A percentile compares a stretch with the other conserved stretches of the same genome.
These are phyloP conservation scores for Morinoia aosen DNA, from an alignment of 2,888 invertebrate species.

Conservation along the genomic window DNA sequence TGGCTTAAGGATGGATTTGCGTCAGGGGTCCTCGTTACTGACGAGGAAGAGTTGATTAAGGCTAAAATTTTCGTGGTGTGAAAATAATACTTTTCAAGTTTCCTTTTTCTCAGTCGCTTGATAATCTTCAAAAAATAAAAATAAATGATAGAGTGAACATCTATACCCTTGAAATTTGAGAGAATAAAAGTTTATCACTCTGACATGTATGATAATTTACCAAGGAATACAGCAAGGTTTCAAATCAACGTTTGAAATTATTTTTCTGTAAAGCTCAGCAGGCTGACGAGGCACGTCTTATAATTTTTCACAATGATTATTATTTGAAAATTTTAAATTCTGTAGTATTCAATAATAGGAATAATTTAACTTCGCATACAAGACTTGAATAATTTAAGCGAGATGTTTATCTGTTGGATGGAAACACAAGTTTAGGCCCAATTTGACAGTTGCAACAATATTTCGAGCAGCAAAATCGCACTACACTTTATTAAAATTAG, in stretches of 20 bases:
- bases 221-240: background rate
- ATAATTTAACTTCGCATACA: background rate
- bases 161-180: too few species aligned
- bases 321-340: background rate
- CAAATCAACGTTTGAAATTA: background rate
- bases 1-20: too few species aligned
- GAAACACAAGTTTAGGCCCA: too few species aligned
- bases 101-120: background rate
- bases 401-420: too few species aligned
- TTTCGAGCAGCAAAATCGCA: background rate
- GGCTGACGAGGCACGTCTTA: background rate
- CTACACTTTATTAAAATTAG: background rate
- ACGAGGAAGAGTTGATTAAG: background rate
- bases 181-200: too few species aligned
- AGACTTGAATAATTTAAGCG: background rate
- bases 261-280: background rate
- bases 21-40: background rate
- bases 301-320: background rate
- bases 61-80: background rate
- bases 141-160: background rate
- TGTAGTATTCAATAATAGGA: background rate
- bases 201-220: background rate
- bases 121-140: background rate
- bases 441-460: background rate
- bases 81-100: background rate